Percentiles rank a stretch among this genome's conserved stretches.
phyloP scores from a whole-genome alignment of 2,113 vertebrate species.

The Anguilla japonica region DNA sequence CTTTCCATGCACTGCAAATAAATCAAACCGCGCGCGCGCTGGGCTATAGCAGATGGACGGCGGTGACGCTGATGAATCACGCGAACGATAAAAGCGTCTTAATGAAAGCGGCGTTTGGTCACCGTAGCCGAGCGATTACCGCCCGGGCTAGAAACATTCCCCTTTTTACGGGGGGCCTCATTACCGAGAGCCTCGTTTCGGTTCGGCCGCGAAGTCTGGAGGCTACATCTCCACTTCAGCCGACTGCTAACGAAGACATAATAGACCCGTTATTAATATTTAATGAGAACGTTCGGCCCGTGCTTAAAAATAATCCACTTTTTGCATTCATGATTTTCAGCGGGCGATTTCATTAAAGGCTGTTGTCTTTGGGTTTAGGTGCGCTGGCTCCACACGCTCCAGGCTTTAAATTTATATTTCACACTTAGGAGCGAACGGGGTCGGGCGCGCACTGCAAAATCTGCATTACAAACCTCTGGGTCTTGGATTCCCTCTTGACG shows the following conservation, averaged over 20 bases:
- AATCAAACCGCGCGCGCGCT: background rate
- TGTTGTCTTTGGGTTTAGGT: background rate
- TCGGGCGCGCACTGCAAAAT: background rate
- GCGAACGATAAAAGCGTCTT: background rate
- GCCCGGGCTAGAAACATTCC: background rate
- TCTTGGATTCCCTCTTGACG: background rate
- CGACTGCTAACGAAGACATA: background rate
- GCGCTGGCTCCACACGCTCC: background rate
- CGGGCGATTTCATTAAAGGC: background rate
- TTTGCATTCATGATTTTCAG: background rate
- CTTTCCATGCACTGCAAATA: background rate
- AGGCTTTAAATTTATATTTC: background rate
- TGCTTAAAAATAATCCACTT: background rate
- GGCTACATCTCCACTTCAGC: background rate
- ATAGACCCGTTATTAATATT: background rate
- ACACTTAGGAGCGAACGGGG: background rate
- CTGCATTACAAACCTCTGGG: background rate
- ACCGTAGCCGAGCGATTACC: background rate
- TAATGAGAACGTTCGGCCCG: background rate
- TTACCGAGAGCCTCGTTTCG: background rate
- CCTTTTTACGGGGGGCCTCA: background rate
- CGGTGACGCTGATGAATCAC: background rate
- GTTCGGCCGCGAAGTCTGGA: background rate
- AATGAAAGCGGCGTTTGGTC: background rate
- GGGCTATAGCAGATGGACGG: background rate